phyloP scores from a whole-genome alignment of 1,140 invertebrate genomes.

The Heliconius congener region DNA sequence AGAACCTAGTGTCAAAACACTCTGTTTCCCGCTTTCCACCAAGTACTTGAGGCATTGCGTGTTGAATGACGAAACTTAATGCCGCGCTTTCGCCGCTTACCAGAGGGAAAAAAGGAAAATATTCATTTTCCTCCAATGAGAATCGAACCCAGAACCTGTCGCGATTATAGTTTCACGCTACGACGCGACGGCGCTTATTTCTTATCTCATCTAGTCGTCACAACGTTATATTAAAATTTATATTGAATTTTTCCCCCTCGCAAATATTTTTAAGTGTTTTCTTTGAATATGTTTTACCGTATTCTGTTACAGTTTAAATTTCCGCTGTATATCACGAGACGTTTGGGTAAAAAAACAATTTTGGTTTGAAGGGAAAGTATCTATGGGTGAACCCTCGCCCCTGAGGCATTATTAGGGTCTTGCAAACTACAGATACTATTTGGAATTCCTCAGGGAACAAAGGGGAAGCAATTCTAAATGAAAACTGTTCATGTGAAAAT shows the following conservation, averaged over 20 bases:
- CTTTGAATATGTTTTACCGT: constrained; percentile 24
- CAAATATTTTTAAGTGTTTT: constrained; percentile 26
- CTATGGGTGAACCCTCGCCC: constrained; percentile 47
- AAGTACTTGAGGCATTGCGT: too few species aligned
- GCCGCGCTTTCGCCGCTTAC: too few species aligned
- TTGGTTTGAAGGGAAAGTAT: constrained; percentile 48
- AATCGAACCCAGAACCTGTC: too few species aligned
- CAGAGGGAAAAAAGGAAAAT: too few species aligned
- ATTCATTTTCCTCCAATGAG: too few species aligned
- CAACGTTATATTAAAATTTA: neutral
- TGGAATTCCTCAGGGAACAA: constrained; percentile 72
- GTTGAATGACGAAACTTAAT: too few species aligned
- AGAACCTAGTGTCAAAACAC: too few species aligned
- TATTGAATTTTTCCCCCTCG: constrained; percentile 15
- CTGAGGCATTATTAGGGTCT: constrained; percentile 63
- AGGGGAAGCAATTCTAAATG: constrained; percentile 64
- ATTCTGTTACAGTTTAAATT: constrained; percentile 38
- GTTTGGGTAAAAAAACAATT: constrained; percentile 53
- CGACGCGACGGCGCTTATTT: too few species aligned
- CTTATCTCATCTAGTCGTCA: neutral
- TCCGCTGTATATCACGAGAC: constrained; percentile 20
- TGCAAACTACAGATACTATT: constrained; percentile 69
- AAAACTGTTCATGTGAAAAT: constrained; percentile 74
- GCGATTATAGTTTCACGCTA: too few species aligned
- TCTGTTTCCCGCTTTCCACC: too few species aligned